phyloP scores from a whole-genome alignment of 2,888 invertebrate species.

The Acleris emargana region DNA sequence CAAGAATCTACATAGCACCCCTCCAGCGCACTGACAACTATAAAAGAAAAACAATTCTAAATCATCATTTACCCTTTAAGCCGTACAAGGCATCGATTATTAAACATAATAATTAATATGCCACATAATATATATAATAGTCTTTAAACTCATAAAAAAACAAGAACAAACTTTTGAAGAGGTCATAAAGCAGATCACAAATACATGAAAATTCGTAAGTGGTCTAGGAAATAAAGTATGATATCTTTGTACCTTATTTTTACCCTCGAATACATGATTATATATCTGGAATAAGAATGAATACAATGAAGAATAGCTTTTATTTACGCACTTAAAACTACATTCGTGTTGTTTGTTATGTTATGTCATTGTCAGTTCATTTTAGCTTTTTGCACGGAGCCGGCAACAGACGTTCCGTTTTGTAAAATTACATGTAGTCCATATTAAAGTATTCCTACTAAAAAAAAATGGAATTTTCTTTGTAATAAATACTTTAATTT shows the following conservation, averaged over 20 bases:
- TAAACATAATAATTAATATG: too few species aligned
- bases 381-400: neutral
- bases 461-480: too few species aligned
- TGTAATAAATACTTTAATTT: too few species aligned
- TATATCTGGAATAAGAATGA: slow-evolving; percentile 1
- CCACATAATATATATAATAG: too few species aligned
- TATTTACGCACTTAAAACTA: slow-evolving; percentile 29
- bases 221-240: slow-evolving; percentile 6
- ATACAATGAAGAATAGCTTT: neutral
- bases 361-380: slow-evolving; percentile 17
- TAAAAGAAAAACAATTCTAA: neutral
- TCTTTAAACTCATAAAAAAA: too few species aligned
- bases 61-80: neutral
- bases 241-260: slow-evolving; percentile 62
- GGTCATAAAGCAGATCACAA: neutral
- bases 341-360: slow-evolving; percentile 22
- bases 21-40: slow-evolving; percentile 54
- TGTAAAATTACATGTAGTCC: neutral
- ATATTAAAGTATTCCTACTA: neutral
- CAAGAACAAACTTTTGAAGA: slow-evolving; percentile 8
- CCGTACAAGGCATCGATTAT: too few species aligned
- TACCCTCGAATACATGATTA: slow-evolving; percentile 72
- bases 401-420: neutral
- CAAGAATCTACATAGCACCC: slow-evolving; percentile 70
- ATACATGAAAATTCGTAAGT: neutral